phyloP scores from a whole-genome alignment of 2,888 invertebrate genomes.

The Argynnis bischoffii region DNA sequence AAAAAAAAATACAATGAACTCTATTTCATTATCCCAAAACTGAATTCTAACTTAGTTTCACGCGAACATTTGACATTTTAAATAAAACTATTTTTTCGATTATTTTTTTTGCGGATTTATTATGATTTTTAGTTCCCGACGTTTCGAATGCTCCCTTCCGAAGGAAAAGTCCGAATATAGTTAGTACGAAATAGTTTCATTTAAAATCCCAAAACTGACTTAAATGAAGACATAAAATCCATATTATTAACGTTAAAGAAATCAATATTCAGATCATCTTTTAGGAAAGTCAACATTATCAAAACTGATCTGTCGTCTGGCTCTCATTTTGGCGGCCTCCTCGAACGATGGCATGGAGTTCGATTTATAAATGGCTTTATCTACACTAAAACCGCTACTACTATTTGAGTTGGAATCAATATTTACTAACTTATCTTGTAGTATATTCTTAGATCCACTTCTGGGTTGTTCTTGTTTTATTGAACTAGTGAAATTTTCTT shows the following conservation, averaged over 20 bases:
- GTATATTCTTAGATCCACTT: constrained; percentile 66
- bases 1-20: too few relatives aligned
- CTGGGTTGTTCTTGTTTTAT: constrained; percentile 61
- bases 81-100: too few relatives aligned
- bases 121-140: too few relatives aligned
- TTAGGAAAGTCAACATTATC: constrained; percentile 79
- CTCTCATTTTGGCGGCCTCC: constrained; percentile 77
- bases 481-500: constrained; percentile 65
- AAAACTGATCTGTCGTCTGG: constrained; percentile 83
- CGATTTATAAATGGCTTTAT: constrained; percentile 65
- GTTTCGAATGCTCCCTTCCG: too few relatives aligned
- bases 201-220: neutral
- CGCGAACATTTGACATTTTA: too few relatives aligned
- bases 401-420: constrained; percentile 69
- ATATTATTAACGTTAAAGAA: neutral
- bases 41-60: too few relatives aligned
- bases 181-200: neutral
- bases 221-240: neutral
- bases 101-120: too few relatives aligned
- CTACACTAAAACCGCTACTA: constrained; percentile 59
- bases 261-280: constrained; percentile 57
- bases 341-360: constrained; percentile 75
- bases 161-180: too few relatives aligned
- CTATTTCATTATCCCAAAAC: too few relatives aligned
- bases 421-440: constrained; percentile 77